A percentile compares a stretch with the other conserved stretches of the same genome.
These are phyloP conservation scores for Chrysaora quinquecirrha DNA, from an alignment of 30 jellyfish, hydroid and myxozoan species.

Conservation along the genomic window DNA sequence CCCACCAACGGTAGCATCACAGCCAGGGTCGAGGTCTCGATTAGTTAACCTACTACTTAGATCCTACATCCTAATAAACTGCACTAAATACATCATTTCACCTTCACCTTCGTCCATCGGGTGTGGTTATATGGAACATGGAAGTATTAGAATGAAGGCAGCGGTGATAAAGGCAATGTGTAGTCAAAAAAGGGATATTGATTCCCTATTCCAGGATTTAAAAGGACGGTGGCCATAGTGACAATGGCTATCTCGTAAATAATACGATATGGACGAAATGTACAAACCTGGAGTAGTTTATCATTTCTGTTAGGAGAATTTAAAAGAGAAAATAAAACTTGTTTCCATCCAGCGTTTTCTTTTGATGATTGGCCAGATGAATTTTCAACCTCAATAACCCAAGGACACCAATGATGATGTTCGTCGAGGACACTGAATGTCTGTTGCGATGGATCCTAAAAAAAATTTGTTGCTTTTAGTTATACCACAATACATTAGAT, in stretches of 20 bases:
- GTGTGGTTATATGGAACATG: no score
- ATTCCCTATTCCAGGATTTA: no score
- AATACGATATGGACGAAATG: not conserved
- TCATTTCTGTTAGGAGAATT: conserved; percentile 30
- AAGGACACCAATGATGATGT: conserved; percentile 98
- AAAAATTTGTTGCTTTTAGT: not conserved
- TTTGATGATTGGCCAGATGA: conserved; percentile 17
- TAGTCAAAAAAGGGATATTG: not conserved
- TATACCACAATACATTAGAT: not conserved
- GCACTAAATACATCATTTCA: no score
- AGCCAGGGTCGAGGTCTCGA: no score
- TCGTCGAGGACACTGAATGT: conserved; percentile 81
- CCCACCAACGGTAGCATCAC: no score
- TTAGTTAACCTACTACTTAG: no score
- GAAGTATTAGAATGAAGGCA: not conserved
- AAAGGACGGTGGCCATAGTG: not conserved
- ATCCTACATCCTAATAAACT: no score
- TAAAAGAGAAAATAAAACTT: conserved; percentile 55
- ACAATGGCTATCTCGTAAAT: not conserved
- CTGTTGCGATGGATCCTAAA: conserved; percentile 71
- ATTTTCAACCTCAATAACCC: conserved; percentile 53
- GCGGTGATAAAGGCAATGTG: not conserved
- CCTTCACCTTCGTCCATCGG: no score
- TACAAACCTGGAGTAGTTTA: conserved; percentile 43
- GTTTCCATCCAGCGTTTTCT: conserved; percentile 85